Evolutionary conservation across 2,888 invertebrate species (phyloP).

Genomic region (Dryococelus australis): DNA sequence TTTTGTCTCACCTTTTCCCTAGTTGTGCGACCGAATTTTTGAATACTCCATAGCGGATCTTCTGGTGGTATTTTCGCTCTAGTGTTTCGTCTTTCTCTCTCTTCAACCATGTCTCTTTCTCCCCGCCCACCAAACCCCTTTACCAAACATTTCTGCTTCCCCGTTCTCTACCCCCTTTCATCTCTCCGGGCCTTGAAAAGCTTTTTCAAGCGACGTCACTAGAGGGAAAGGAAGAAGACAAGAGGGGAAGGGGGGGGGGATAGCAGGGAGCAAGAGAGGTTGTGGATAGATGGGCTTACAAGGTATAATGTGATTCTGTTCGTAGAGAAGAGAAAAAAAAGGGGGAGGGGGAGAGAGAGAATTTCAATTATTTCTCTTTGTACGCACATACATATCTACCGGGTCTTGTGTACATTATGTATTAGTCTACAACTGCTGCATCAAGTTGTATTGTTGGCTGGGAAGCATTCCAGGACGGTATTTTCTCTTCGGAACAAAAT

Average conservation of each 20-base stretch:
- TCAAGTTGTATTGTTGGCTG: constrained; percentile 23
- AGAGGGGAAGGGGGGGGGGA: background rate
- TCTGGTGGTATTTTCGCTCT: constrained; percentile 40
- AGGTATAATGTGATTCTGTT: constrained; percentile 34
- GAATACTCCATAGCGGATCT: constrained; percentile 37
- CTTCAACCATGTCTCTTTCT: constrained; percentile 24
- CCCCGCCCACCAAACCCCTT: constrained; percentile 25
- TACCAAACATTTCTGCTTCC: background rate
- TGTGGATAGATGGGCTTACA: background rate
- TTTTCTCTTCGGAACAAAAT: constrained; percentile 31
- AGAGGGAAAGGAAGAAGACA: background rate
- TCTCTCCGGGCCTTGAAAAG: constrained; percentile 38
- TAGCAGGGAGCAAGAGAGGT: constrained; percentile 30
- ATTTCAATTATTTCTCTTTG: constrained; percentile 39
- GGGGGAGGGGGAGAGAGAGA: background rate
- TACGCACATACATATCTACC: constrained; percentile 25
- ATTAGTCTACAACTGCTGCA: constrained; percentile 35
- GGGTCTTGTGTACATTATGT: constrained; percentile 31
- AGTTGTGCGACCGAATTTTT: background rate
- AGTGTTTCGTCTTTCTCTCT: background rate
- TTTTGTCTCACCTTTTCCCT: background rate
- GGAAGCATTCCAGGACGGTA: background rate
- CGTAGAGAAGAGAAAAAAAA: constrained; percentile 17
- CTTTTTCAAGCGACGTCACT: background rate
- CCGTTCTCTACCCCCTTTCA: constrained; percentile 30